phyloP scores from a whole-genome alignment of 2,888 invertebrate species.

The Caenorhabditis auriculariae region DNA sequence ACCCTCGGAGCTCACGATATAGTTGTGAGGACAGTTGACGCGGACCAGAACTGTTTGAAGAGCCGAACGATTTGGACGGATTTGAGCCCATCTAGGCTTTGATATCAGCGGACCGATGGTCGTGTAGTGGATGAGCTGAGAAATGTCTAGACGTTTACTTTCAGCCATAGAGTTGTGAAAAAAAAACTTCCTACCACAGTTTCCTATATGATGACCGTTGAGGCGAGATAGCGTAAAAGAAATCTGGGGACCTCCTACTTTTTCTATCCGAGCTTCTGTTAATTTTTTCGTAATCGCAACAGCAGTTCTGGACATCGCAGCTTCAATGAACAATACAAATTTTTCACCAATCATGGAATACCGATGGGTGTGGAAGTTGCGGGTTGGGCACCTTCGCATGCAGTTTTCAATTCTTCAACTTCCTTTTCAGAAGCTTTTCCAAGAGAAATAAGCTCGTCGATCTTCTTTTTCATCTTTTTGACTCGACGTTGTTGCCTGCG shows the following conservation, averaged over 20 bases:
- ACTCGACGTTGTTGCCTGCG: no score
- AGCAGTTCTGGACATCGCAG: no score
- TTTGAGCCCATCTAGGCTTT: constrained; percentile 34
- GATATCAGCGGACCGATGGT: constrained; percentile 26
- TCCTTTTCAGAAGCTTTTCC: constrained; percentile 12
- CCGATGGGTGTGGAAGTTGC: no score
- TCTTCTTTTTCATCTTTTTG: constrained; percentile 25
- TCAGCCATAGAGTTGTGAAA: neutral
- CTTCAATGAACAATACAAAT: no score
- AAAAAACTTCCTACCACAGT: constrained; percentile 5
- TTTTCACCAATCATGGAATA: no score
- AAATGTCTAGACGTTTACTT: constrained; percentile 22
- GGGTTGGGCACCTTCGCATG: no score
- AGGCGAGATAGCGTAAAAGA: constrained; percentile 8
- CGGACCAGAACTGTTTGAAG: constrained; percentile 47
- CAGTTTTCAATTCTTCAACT: no score
- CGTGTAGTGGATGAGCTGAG: constrained; percentile 31
- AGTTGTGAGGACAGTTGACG: constrained; percentile 40
- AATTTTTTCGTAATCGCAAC: no score
- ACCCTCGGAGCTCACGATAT: constrained; percentile 44
- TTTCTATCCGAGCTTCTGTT: no score
- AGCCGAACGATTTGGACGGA: constrained; percentile 8
- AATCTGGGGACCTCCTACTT: no score
- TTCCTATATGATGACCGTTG: constrained; percentile 1
- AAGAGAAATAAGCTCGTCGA: constrained; percentile 16